Conservation (phyloP, 1,140 invertebrate species). For the Caenorhabditis briggsae region DNA sequence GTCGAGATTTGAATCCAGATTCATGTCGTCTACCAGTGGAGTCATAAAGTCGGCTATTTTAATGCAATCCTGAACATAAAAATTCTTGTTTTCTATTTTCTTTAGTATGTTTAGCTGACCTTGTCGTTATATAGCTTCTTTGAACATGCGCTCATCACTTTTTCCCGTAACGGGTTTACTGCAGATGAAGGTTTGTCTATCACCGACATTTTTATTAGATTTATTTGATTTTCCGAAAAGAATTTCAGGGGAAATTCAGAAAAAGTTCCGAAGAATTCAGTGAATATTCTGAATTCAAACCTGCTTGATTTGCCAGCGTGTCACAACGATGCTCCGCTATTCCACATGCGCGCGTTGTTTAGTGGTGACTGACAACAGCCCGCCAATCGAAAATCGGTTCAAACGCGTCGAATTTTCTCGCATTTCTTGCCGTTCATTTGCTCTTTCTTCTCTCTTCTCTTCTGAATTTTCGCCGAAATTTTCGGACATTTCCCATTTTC, state of each 20-base stretch:
- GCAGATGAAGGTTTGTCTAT: slow-evolving; percentile 15
- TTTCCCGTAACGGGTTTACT: slow-evolving; percentile 28
- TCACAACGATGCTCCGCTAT: slow-evolving; percentile 18
- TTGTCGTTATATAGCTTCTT: slow-evolving; percentile 45
- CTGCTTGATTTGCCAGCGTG: not conserved
- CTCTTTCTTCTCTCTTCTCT: not conserved
- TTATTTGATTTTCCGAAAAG: too few species aligned
- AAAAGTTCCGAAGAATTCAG: not conserved
- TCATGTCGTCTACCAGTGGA: slow-evolving; percentile 34
- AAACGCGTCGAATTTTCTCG: not conserved
- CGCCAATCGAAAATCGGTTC: slow-evolving; percentile 11
- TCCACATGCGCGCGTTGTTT: slow-evolving; percentile 1
- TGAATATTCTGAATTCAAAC: not conserved
- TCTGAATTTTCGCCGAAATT: not conserved
- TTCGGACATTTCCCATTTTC: not conserved
- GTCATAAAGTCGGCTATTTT: slow-evolving; percentile 40
- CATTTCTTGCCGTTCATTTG: not conserved
- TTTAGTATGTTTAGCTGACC: not conserved
- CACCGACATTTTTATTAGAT: slow-evolving; percentile 1
- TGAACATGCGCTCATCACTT: slow-evolving; percentile 32
- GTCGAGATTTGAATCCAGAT: slow-evolving; percentile 6
- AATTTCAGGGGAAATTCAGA: too few species aligned
- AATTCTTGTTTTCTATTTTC: not conserved
- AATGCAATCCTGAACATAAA: slow-evolving; percentile 6
- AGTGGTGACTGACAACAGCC: not conserved